Evolutionary conservation across 2,888 invertebrate genomes (phyloP).

Genomic region (Rhyacophila evoluta): DNA sequence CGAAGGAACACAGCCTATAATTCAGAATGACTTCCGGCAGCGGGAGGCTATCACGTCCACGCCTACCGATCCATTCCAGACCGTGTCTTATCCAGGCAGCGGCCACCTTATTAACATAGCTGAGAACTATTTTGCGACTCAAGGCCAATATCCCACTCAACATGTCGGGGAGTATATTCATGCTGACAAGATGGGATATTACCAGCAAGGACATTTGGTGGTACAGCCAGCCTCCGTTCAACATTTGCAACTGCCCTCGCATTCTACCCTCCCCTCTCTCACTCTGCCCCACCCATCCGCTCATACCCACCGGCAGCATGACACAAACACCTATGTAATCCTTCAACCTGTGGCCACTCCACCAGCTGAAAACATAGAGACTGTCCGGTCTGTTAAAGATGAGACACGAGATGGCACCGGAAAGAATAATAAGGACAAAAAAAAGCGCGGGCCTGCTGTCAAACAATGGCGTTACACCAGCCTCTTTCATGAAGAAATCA

Average conservation of each 20-base stretch:
- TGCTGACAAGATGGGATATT: slow-evolving; percentile 62
- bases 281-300: slow-evolving; percentile 60
- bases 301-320: slow-evolving; percentile 59
- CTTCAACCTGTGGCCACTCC: slow-evolving; percentile 43
- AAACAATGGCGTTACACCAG: slow-evolving; percentile 72
- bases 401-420: slow-evolving; percentile 57
- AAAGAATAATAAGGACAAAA: slow-evolving; percentile 60
- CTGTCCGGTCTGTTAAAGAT: slow-evolving; percentile 56
- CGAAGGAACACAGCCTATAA: slow-evolving; percentile 7
- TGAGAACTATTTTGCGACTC: slow-evolving; percentile 64
- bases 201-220: slow-evolving; percentile 58
- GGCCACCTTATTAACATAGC: slow-evolving; percentile 68
- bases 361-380: slow-evolving; percentile 58
- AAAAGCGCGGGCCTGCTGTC: slow-evolving; percentile 66
- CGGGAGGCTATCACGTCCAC: slow-evolving; percentile 52
- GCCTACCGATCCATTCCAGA: slow-evolving; percentile 32
- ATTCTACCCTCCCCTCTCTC: slow-evolving; percentile 64
- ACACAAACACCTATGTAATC: slow-evolving; percentile 56
- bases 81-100: slow-evolving; percentile 65
- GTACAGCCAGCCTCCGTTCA: slow-evolving; percentile 46
- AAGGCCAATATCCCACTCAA: slow-evolving; percentile 47
- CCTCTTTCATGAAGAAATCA: slow-evolving; percentile 71
- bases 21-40: slow-evolving; percentile 40
- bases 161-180: slow-evolving; percentile 63
- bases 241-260: slow-evolving; percentile 61